Evolutionary conservation across 1,140 invertebrate species (phyloP).

Genomic region (Drosophila subpulchrella): DNA sequence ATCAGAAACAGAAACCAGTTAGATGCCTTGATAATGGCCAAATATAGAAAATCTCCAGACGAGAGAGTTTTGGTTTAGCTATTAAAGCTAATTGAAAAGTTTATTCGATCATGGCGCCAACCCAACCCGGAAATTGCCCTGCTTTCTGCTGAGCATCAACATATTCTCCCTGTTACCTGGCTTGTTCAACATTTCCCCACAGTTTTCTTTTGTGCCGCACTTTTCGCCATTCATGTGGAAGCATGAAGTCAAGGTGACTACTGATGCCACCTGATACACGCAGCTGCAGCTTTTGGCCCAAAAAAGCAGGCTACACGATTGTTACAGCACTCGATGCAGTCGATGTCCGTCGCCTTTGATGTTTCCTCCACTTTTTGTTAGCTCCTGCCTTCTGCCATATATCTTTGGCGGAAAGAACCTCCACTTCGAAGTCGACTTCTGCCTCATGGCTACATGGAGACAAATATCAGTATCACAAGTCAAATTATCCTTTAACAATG

Average conservation of each 20-base stretch:
- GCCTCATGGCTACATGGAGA: background rate
- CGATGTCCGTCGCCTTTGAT: constrained; percentile 25
- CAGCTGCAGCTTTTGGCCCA: constrained; percentile 19
- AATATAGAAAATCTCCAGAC: constrained; percentile 7
- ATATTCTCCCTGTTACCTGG: constrained; percentile 1
- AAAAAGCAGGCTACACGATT: constrained; percentile 14
- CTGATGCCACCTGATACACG: constrained; percentile 34
- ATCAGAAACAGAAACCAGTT: constrained; percentile 18
- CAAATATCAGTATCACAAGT: background rate
- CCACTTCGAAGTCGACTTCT: constrained; percentile 17
- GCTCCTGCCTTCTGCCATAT: constrained; percentile 13
- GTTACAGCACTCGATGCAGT: constrained; percentile 33
- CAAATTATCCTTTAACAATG: no score
- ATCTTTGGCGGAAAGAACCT: constrained; percentile 5
- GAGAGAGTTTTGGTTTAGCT: constrained; percentile 3
- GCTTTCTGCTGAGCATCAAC: constrained; percentile 1
- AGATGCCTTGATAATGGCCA: constrained; percentile 5
- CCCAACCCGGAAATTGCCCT: constrained; percentile 14
- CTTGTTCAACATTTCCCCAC: constrained; percentile 4
- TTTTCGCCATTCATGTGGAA: constrained; percentile 11
- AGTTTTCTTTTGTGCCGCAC: constrained; percentile 13
- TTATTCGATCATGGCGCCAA: background rate
- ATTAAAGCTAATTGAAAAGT: constrained; percentile 30
- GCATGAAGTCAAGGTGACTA: constrained; percentile 14
- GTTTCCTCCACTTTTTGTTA: constrained; percentile 13